A percentile compares a stretch with the other conserved stretches of the same genome.
phyloP scores from a whole-genome alignment of 2,113 vertebrate species.

The Aphyosemion australe region DNA sequence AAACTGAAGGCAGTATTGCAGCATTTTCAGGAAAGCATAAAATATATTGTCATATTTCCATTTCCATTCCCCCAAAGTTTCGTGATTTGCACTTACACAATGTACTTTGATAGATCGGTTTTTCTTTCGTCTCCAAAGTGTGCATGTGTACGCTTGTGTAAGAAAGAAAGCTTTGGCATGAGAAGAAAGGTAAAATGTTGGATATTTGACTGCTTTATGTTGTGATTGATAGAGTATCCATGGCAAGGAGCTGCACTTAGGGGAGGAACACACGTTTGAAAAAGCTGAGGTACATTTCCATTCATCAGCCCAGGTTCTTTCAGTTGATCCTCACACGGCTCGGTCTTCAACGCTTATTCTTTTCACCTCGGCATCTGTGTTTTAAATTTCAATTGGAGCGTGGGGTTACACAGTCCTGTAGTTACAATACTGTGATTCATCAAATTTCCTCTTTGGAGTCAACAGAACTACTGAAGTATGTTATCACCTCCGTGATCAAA shows the following conservation, averaged over 20 bases:
- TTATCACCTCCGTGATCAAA: constrained; percentile 65
- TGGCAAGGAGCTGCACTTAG: constrained; percentile 51
- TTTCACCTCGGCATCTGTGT: constrained; percentile 33
- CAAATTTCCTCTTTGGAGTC: constrained; percentile 55
- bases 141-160: constrained; percentile 16
- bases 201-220: constrained; percentile 48
- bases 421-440: constrained; percentile 69
- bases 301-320: constrained; percentile 53
- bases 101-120: constrained; percentile 43
- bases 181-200: constrained; percentile 44
- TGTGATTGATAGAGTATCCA: constrained; percentile 58
- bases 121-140: constrained; percentile 14
- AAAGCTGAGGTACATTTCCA: constrained; percentile 57
- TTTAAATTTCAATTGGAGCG: constrained; percentile 59
- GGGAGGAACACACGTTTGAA: constrained; percentile 62
- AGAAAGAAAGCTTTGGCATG: constrained; percentile 44
- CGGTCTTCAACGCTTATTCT: constrained; percentile 32
- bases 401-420: constrained; percentile 46
- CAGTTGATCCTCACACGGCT: constrained; percentile 30
- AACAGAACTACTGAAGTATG: constrained; percentile 65
- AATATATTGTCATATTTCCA: constrained; percentile 19
- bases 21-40: constrained; percentile 5
- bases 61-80: constrained; percentile 11
- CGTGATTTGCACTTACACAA: constrained; percentile 33
- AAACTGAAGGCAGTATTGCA: constrained; percentile 11